Evolutionary conservation across 2,113 vertebrate genomes (phyloP).

Genomic region (Perca schrenkii): DNA sequence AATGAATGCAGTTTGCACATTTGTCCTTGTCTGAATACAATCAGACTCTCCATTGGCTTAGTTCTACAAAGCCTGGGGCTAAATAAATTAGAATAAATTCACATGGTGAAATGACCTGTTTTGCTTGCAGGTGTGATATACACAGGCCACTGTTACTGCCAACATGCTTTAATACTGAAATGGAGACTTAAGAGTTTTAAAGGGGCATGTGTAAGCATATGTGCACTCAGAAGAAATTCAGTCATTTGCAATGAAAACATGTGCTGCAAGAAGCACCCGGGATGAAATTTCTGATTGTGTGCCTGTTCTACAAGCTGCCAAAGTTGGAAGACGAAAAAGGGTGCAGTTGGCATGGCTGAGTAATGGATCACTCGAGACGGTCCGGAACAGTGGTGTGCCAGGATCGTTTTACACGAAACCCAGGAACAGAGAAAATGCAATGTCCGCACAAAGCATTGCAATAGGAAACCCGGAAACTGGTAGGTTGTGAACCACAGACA

Average conservation of each 20-base stretch:
- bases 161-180: constrained; percentile 18
- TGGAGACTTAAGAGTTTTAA: constrained; percentile 23
- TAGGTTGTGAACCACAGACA: constrained; percentile 59
- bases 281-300: constrained; percentile 59
- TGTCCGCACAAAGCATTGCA: constrained; percentile 72
- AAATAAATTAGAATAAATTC: constrained; percentile 65
- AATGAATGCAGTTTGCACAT: constrained; percentile 61
- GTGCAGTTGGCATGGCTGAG: constrained; percentile 66
- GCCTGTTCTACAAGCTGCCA: constrained; percentile 53
- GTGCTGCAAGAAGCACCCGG: constrained; percentile 25
- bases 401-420: constrained; percentile 79
- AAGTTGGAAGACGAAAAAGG: constrained; percentile 64
- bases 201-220: constrained; percentile 5
- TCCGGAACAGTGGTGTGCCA: constrained; percentile 70
- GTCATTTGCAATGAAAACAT: constrained; percentile 43
- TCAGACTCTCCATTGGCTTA: constrained; percentile 64
- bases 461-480: constrained; percentile 77
- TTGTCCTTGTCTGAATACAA: constrained; percentile 73
- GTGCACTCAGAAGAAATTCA: constrained; percentile 8
- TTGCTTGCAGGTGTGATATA: constrained; percentile 43
- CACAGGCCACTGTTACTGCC: constrained; percentile 27
- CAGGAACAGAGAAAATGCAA: constrained; percentile 74
- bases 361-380: constrained; percentile 67
- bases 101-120: constrained; percentile 54
- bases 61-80: constrained; percentile 58